Percentiles rank a stretch among this genome's conserved stretches.
phyloP scores from a whole-genome alignment of 2,888 invertebrate species.

The Chirona hameri region DNA sequence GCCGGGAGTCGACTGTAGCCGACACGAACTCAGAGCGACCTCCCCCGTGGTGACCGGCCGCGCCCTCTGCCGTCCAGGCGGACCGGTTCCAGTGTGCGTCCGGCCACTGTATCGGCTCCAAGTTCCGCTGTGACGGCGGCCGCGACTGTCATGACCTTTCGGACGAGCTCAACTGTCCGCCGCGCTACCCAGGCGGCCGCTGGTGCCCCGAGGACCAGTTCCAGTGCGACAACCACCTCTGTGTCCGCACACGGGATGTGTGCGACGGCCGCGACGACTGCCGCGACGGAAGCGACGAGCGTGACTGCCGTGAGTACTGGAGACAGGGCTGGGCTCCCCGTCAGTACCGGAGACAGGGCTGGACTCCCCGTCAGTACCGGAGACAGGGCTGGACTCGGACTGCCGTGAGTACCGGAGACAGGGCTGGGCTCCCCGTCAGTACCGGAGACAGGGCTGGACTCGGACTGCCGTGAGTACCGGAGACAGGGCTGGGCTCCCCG shows the following conservation, averaged over 20 bases:
- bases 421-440: no score
- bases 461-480: no score
- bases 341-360: no score
- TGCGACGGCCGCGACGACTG: constrained; percentile 92
- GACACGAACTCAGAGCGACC: no score
- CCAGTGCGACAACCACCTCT: constrained; percentile 87
- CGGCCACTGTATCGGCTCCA: constrained; percentile 87
- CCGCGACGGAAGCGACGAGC: constrained; percentile 86
- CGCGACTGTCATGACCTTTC: constrained; percentile 84
- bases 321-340: no score
- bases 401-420: no score
- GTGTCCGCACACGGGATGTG: constrained; percentile 81
- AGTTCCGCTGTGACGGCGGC: constrained; percentile 84
- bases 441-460: no score
- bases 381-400: no score
- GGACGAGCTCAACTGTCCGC: constrained; percentile 84
- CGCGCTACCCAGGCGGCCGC: constrained; percentile 78
- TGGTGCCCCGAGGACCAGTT: constrained; percentile 86
- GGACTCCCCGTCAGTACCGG: no score
- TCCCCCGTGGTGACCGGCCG: neutral
- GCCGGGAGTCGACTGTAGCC: no score
- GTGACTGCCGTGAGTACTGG: constrained; percentile 59
- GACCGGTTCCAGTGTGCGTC: constrained; percentile 88
- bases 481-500: no score
- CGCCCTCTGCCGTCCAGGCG: constrained; percentile 50